Percentiles rank a stretch among this genome's conserved stretches.
These are phyloP conservation scores for Stichodactyla helianthus DNA, from an alignment of 64 coral and sea anemone genomes.

Conservation along the genomic window DNA sequence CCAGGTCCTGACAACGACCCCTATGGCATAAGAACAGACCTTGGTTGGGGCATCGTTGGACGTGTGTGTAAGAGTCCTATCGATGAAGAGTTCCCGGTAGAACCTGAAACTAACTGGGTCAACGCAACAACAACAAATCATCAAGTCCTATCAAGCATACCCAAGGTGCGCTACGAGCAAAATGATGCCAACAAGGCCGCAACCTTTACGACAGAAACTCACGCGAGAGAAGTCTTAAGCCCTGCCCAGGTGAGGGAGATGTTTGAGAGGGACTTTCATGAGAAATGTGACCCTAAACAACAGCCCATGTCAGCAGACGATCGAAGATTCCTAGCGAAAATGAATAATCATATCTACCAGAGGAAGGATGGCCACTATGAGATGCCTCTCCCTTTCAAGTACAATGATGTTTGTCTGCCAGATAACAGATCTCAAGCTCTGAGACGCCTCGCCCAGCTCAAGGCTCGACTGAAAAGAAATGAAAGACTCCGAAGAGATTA, in stretches of 20 bases:
- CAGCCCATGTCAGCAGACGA: slow-evolving; percentile 20
- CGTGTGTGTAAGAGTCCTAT: background rate
- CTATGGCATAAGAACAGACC: slow-evolving; percentile 37
- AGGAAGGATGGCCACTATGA: slow-evolving; percentile 9
- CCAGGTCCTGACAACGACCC: slow-evolving; percentile 18
- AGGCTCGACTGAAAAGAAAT: slow-evolving; percentile 14
- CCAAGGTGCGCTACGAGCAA: background rate
- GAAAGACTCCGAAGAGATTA: slow-evolving; percentile 17
- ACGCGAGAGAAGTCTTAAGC: slow-evolving; percentile 16
- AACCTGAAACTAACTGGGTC: background rate
- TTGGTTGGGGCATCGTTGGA: slow-evolving; percentile 61
- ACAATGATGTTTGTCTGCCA: background rate
- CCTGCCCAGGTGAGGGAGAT: slow-evolving; percentile 23
- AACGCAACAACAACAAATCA: background rate
- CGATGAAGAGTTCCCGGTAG: background rate
- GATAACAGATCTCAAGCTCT: slow-evolving; percentile 15
- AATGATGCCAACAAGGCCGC: background rate
- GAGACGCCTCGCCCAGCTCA: slow-evolving; percentile 1
- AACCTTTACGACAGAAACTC: slow-evolving; percentile 10
- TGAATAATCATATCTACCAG: background rate
- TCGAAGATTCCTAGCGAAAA: background rate
- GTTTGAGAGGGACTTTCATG: slow-evolving; percentile 36
- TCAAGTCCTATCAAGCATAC: background rate
- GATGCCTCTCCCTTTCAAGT: background rate
- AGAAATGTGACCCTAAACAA: background rate